Conservation (phyloP, 2,797 vertebrate species). For the Odontamblyopus rebecca region DNA sequence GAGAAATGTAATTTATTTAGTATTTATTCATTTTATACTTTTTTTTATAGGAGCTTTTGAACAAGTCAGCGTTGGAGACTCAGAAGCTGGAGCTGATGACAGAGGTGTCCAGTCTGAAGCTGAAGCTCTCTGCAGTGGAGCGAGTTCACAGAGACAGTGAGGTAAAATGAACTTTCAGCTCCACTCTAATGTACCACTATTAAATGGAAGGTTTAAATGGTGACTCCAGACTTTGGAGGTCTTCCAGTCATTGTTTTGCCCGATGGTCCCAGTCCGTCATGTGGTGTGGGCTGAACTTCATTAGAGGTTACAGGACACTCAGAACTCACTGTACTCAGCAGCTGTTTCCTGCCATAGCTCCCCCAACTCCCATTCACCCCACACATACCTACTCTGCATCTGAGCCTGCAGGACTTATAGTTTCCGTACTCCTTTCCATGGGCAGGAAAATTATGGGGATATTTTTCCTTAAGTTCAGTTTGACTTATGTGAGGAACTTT, state of each 20-base stretch:
- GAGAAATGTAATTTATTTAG: neutral
- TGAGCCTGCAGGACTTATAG: conserved; percentile 27
- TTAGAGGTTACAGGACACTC: conserved; percentile 40
- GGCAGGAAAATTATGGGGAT: neutral
- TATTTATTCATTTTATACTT: neutral
- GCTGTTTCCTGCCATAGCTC: conserved; percentile 69
- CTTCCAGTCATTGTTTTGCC: conserved; percentile 52
- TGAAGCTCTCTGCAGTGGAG: conserved; percentile 86
- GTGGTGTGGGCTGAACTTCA: conserved; percentile 48
- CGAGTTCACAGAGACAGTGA: conserved; percentile 86
- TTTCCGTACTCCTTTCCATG: conserved; percentile 46
- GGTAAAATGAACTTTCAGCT: conserved; percentile 63
- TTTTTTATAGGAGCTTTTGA: conserved; percentile 85
- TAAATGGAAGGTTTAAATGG: conserved; percentile 15
- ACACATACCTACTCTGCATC: conserved; percentile 12
- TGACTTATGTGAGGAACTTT: neutral
- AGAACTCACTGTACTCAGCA: conserved; percentile 44
- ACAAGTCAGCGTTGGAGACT: conserved; percentile 88
- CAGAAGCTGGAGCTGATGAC: conserved; percentile 95
- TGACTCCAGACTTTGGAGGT: conserved; percentile 40
- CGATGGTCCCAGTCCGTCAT: conserved; percentile 34
- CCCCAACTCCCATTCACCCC: conserved; percentile 20
- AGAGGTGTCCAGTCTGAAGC: conserved; percentile 91
- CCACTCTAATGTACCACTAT: neutral
- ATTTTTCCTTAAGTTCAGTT: neutral